Conservation (phyloP, 2,113 vertebrate genomes). For the Pteronura brasiliensis region DNA sequence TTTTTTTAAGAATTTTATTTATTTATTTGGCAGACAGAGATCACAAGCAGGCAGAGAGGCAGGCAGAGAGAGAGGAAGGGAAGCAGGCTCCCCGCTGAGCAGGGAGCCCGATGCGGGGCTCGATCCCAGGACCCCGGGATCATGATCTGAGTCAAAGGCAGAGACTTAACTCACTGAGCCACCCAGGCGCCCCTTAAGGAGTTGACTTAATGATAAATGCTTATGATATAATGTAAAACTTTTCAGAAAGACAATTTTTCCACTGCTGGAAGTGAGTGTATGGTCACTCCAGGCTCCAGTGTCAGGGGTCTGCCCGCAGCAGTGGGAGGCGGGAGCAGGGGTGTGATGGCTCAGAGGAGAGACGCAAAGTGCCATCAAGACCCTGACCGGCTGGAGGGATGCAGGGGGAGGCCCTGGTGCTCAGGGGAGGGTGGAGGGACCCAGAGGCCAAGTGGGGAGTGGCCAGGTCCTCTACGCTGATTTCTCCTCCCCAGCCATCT, state of each 20-base stretch:
- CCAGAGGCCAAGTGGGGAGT: rapidly evolving
- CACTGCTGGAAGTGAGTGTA: background rate
- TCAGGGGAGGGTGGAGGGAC: background rate
- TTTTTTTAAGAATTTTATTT: too few relatives aligned
- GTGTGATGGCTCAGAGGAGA: background rate
- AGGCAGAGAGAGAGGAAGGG: too few relatives aligned
- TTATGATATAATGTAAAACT: background rate
- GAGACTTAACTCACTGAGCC: too few relatives aligned
- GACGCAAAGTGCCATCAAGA: background rate
- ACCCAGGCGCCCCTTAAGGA: background rate
- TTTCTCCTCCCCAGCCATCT: too few relatives aligned
- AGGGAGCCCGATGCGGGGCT: too few relatives aligned
- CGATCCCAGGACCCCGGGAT: too few relatives aligned
- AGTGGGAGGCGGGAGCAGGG: background rate
- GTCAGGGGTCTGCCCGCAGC: background rate
- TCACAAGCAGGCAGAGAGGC: too few relatives aligned
- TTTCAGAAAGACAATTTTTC: background rate
- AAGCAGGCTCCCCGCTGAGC: too few relatives aligned
- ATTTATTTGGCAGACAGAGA: too few relatives aligned
- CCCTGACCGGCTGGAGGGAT: background rate
- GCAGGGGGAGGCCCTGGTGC: background rate
- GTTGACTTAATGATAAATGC: background rate
- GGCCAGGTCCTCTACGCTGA: background rate
- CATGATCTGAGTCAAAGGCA: too few relatives aligned
- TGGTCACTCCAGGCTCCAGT: background rate